Conservation (phyloP, 2,888 invertebrate genomes). For the Apodemia mormo region DNA sequence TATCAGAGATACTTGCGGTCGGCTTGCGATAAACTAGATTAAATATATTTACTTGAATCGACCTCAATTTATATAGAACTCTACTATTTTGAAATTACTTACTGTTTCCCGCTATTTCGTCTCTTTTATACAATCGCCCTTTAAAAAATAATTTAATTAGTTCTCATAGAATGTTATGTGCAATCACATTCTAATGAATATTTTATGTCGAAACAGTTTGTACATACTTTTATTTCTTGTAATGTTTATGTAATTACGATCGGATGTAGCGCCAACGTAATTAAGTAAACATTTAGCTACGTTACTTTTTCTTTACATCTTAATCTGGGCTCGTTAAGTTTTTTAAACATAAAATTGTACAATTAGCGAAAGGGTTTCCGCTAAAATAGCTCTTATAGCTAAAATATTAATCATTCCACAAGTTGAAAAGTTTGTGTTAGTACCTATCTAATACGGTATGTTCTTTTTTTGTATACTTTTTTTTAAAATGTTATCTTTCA, state of each 20-base stretch:
- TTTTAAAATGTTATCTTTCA: too few relatives aligned
- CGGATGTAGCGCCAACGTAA: not conserved
- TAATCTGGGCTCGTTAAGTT: not conserved
- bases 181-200: not conserved
- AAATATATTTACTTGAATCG: not conserved
- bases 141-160: too few relatives aligned
- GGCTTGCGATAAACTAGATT: not conserved
- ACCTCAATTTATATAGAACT: not conserved
- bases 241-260: not conserved
- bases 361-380: conserved; percentile 16
- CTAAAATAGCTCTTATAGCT: not conserved
- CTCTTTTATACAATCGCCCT: not conserved
- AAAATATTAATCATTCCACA: too few relatives aligned
- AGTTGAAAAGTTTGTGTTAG: too few relatives aligned
- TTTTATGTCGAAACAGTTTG: not conserved
- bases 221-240: conserved; percentile 15
- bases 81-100: not conserved
- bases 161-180: not conserved
- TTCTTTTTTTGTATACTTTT: too few relatives aligned
- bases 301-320: conserved; percentile 3
- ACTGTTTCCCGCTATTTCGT: not conserved
- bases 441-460: too few relatives aligned
- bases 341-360: conserved; percentile 3
- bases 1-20: not conserved
- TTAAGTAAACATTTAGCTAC: not conserved